Conservation (phyloP, 2,797 vertebrate species). For the Podarcis lilfordi region DNA sequence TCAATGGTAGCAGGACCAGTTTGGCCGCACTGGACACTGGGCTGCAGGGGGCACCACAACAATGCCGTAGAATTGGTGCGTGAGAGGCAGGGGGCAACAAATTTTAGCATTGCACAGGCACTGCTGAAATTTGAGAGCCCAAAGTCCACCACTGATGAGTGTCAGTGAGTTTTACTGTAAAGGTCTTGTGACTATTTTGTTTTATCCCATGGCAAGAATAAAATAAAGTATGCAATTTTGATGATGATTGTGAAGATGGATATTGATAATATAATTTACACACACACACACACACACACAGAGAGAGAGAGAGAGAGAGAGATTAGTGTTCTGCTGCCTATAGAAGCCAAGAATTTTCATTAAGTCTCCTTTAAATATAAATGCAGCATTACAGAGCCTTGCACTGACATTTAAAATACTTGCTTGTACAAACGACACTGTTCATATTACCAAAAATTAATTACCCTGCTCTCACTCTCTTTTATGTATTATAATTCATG, state of each 20-base stretch:
- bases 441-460: constrained; percentile 65
- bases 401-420: constrained; percentile 69
- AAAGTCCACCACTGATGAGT: not conserved
- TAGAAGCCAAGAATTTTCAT: constrained; percentile 43
- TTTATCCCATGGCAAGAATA: not conserved
- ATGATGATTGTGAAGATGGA: not conserved
- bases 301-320: not conserved
- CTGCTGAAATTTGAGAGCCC: too few species aligned
- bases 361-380: constrained; percentile 39
- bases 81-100: too few species aligned
- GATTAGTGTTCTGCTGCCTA: not conserved
- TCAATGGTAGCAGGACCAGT: not conserved
- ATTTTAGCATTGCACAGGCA: too few species aligned
- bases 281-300: not conserved
- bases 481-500: constrained; percentile 75
- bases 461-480: constrained; percentile 64
- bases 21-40: too few species aligned
- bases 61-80: too few species aligned
- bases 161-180: not conserved
- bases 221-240: not conserved
- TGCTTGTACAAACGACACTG: constrained; percentile 64
- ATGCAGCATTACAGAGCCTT: constrained; percentile 51
- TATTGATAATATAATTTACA: not conserved
- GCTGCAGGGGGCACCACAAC: too few species aligned
- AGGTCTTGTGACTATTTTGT: not conserved